phyloP scores from a whole-genome alignment of 1,140 invertebrate species.

The Muscidifurax raptorellus region DNA sequence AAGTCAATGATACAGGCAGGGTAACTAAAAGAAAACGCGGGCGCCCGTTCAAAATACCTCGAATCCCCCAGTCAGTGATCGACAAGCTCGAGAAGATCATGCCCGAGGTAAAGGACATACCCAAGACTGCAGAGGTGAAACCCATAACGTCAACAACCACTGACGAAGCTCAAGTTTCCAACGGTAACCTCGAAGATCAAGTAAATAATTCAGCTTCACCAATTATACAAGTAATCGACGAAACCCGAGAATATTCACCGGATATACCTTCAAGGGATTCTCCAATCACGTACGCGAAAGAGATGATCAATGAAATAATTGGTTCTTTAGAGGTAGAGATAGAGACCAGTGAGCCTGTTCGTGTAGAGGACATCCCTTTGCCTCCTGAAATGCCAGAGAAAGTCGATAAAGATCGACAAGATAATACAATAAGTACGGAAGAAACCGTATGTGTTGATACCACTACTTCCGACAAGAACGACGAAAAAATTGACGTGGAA shows the following conservation, averaged over 20 bases:
- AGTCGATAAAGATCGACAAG: not conserved
- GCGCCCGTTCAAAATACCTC: not conserved
- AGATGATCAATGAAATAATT: not conserved
- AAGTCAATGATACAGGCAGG: not conserved
- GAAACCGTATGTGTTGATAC: not conserved
- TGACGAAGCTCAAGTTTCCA: not conserved
- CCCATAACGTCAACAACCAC: not conserved
- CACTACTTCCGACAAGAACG: not conserved
- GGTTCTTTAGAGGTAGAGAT: not conserved
- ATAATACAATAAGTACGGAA: not conserved
- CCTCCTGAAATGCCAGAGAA: not conserved
- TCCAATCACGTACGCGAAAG: not conserved
- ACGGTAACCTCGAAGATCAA: not conserved
- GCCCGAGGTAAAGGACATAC: not conserved
- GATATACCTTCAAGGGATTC: not conserved
- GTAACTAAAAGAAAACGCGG: not conserved
- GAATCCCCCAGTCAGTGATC: not conserved
- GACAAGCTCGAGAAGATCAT: not conserved
- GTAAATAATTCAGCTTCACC: not conserved
- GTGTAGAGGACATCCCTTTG: not conserved
- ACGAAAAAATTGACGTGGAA: not conserved
- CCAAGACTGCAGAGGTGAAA: not conserved
- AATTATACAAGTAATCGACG: not conserved
- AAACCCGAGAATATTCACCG: not conserved
- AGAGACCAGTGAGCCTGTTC: not conserved